Conservation (phyloP, 2,888 invertebrate species). For the Melinopterus prodromus region DNA sequence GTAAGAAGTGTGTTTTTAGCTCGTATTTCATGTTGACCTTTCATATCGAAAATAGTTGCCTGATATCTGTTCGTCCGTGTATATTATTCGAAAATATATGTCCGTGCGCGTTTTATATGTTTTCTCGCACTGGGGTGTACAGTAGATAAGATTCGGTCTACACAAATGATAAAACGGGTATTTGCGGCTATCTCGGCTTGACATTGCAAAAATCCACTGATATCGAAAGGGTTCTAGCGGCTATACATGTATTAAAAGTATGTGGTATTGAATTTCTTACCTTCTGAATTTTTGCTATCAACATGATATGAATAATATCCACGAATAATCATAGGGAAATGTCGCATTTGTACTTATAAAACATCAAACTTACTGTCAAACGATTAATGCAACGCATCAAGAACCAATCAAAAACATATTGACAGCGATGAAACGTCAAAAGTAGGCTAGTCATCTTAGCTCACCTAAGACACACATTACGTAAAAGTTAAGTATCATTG, state of each 20-base stretch:
- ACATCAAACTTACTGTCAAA: too few relatives aligned
- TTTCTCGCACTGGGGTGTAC: slow-evolving; percentile 20
- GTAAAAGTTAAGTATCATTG: too few relatives aligned
- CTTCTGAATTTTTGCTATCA: too few relatives aligned
- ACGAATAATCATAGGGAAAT: too few relatives aligned
- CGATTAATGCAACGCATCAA: too few relatives aligned
- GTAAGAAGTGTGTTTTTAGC: slow-evolving; percentile 8
- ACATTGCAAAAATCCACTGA: slow-evolving; percentile 16
- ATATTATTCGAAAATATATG: slow-evolving; percentile 10
- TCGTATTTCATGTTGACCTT: slow-evolving; percentile 23
- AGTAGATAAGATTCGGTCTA: slow-evolving; percentile 14
- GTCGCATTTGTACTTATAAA: too few relatives aligned
- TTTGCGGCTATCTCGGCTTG: slow-evolving; percentile 16
- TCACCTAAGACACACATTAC: too few relatives aligned
- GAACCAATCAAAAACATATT: too few relatives aligned
- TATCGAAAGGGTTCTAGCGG: not conserved
- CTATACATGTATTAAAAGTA: not conserved
- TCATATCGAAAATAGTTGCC: slow-evolving; percentile 22
- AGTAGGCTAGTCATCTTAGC: too few relatives aligned
- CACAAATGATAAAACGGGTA: slow-evolving; percentile 24
- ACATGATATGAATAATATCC: too few relatives aligned
- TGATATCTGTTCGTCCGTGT: slow-evolving; percentile 8
- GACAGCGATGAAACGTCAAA: too few relatives aligned
- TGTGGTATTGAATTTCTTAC: too few relatives aligned
- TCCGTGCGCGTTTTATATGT: slow-evolving; percentile 6